Conservation (phyloP, 92 coral and sea anemone species). For the Actinernus sp. region DNA sequence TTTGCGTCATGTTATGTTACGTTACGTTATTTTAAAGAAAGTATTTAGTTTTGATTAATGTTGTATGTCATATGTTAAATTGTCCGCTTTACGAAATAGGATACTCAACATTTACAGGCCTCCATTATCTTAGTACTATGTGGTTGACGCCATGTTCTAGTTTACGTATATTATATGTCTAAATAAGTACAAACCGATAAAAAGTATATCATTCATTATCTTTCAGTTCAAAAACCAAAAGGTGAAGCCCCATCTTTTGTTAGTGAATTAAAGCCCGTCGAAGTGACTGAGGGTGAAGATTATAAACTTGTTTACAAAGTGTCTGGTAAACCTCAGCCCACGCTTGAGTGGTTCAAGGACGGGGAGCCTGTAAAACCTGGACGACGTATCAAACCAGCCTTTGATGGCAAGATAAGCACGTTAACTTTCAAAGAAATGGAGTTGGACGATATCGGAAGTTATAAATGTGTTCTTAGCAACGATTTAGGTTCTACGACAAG, state of each 20-base stretch:
- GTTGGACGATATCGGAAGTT: constrained; percentile 80
- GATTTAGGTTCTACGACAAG: constrained; percentile 71
- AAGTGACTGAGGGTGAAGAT: constrained; percentile 80
- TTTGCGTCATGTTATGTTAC: too few species aligned
- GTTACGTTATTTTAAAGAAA: too few species aligned
- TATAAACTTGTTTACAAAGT: constrained; percentile 68
- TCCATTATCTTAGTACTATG: too few species aligned
- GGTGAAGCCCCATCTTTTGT: constrained; percentile 74
- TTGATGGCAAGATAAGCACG: constrained; percentile 46
- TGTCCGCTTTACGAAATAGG: too few species aligned
- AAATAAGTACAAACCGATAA: too few species aligned
- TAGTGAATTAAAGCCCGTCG: constrained; percentile 63
- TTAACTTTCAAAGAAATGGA: constrained; percentile 70
- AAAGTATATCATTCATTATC: too few species aligned
- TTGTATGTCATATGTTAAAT: too few species aligned
- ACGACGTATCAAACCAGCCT: constrained; percentile 58
- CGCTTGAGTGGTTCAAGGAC: constrained; percentile 75
- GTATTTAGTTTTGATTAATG: too few species aligned
- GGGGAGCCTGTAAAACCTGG: constrained; percentile 63
- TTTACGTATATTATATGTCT: background rate
- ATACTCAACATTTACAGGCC: too few species aligned
- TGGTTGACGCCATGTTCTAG: background rate
- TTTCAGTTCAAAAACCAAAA: constrained; percentile 43
- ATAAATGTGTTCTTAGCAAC: constrained; percentile 78
- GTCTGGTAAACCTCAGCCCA: constrained; percentile 59